phyloP scores from a whole-genome alignment of 2,888 invertebrate genomes.

The Drosophila sordidula region DNA sequence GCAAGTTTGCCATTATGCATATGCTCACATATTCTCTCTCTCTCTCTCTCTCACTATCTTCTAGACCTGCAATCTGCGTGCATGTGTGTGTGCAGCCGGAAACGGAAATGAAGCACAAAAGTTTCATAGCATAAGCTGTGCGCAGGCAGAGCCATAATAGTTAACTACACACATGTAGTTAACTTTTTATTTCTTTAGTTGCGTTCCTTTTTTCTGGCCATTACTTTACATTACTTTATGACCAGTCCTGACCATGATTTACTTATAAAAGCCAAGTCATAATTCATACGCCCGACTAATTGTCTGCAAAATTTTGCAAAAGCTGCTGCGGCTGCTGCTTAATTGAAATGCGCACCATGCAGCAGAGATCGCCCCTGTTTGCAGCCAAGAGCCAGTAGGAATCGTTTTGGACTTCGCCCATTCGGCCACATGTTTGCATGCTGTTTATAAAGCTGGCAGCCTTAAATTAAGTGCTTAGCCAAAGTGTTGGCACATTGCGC shows the following conservation, averaged over 20 bases:
- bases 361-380: slow-evolving; percentile 9
- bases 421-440: slow-evolving; percentile 18
- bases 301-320: slow-evolving; percentile 36
- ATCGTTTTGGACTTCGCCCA: slow-evolving; percentile 7
- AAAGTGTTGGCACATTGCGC: slow-evolving; percentile 56
- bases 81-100: slow-evolving; percentile 53
- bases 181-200: slow-evolving; percentile 8
- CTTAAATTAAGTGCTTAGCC: slow-evolving; percentile 62
- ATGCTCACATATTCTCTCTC: slow-evolving; percentile 49
- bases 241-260: slow-evolving; percentile 72
- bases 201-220: slow-evolving; percentile 24
- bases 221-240: slow-evolving; percentile 73
- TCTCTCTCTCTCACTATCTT: slow-evolving; percentile 7
- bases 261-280: slow-evolving; percentile 57
- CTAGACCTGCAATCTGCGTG: slow-evolving; percentile 41
- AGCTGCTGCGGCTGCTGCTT: slow-evolving; percentile 9
- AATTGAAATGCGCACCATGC: slow-evolving; percentile 45
- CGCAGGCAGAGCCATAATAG: slow-evolving; percentile 58
- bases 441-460: slow-evolving; percentile 51
- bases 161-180: slow-evolving; percentile 58
- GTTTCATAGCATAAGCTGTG: slow-evolving; percentile 62
- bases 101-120: slow-evolving; percentile 80
- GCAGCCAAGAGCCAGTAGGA: not conserved
- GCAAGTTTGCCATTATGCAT: slow-evolving; percentile 76
- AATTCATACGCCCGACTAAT: slow-evolving; percentile 60